Percentiles rank a stretch among this genome's conserved stretches.
Evolutionary conservation across 2,888 invertebrate species (phyloP).

Genomic region (Drosophila mimica): DNA sequence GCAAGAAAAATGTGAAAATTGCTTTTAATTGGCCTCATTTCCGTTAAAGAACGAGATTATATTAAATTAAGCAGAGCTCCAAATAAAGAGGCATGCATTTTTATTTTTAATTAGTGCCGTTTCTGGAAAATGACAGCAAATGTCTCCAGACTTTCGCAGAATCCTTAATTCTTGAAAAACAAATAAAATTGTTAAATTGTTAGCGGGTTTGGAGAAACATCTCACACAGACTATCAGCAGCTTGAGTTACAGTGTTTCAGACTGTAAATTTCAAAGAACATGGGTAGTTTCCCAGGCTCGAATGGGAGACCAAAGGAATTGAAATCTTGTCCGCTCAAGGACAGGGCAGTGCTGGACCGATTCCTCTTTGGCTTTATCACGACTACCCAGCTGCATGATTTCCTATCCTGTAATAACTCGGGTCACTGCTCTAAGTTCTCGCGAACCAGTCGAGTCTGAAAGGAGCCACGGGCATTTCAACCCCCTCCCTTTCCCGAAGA

Average conservation of each 20-base stretch:
- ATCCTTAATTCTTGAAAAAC: background rate
- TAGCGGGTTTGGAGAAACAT: background rate
- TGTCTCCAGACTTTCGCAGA: accelerated
- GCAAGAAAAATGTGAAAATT: slow-evolving; percentile 2
- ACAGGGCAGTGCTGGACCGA: background rate
- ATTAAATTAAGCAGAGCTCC: background rate
- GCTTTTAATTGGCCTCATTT: slow-evolving; percentile 1
- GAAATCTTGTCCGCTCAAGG: background rate
- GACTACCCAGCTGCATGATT: background rate
- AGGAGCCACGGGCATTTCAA: background rate
- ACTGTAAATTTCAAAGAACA: no score
- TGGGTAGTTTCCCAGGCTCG: no score
- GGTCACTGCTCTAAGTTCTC: background rate
- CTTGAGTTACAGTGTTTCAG: no score
- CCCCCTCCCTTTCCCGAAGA: background rate
- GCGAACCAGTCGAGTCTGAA: background rate
- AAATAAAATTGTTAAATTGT: background rate
- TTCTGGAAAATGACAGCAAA: background rate
- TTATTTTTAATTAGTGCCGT: background rate
- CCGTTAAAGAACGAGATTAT: background rate
- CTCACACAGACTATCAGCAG: no score
- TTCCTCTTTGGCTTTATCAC: background rate
- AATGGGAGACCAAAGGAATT: background rate
- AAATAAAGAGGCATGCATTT: background rate
- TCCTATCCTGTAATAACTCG: background rate